Conservation (phyloP, 2,113 vertebrate genomes). For the Leptodactylus fuscus region DNA sequence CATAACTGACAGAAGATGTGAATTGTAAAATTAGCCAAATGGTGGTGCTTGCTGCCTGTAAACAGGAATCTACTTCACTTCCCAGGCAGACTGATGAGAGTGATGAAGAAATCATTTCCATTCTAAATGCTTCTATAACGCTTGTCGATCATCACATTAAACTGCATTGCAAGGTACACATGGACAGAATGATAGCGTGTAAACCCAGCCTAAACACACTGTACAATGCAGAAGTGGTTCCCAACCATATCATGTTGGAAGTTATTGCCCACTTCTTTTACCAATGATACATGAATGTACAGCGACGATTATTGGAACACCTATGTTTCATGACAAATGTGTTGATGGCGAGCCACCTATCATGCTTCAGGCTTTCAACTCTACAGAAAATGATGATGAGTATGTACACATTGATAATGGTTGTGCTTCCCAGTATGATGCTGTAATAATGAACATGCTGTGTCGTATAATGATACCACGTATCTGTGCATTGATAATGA, state of each 20-base stretch:
- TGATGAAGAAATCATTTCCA: neutral
- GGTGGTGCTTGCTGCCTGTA: neutral
- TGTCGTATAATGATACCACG: conserved; percentile 34
- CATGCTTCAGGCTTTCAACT: neutral
- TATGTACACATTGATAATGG: conserved; percentile 23
- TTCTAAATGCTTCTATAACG: neutral
- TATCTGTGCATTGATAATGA: conserved; percentile 34
- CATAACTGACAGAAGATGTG: no score
- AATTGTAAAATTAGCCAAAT: neutral
- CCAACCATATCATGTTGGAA: neutral
- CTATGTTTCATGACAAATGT: conserved; percentile 3
- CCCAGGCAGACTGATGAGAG: neutral
- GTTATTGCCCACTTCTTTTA: neutral
- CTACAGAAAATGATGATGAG: conserved; percentile 22
- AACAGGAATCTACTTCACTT: neutral
- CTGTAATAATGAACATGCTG: conserved; percentile 47
- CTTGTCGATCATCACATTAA: neutral
- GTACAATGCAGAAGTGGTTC: neutral
- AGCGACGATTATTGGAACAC: neutral
- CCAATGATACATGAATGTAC: conserved; percentile 12
- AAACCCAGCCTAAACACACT: neutral
- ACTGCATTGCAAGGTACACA: neutral
- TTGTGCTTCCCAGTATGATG: conserved; percentile 31
- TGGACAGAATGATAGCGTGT: neutral
- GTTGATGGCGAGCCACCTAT: neutral